phyloP scores from a whole-genome alignment of 2,888 invertebrate species.

The Caenorhabditis parvicauda region DNA sequence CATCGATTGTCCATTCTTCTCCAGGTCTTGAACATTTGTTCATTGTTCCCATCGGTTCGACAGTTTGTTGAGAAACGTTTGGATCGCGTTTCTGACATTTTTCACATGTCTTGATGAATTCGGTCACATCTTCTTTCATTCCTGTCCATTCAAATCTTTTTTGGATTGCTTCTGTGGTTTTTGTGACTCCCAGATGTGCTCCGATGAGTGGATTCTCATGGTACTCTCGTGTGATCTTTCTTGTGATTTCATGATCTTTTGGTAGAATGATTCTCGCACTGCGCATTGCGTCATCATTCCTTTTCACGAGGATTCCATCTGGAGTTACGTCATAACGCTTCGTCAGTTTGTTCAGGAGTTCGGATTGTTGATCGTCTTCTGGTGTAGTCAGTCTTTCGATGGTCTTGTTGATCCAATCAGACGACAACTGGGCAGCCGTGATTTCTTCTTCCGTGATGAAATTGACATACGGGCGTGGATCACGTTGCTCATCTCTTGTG shows the following conservation, averaged over 20 bases:
- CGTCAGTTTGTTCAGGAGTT: too few species aligned
- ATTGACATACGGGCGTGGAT: conserved; percentile 4
- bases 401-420: conserved; percentile 1
- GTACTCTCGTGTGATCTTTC: conserved; percentile 6
- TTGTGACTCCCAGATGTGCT: conserved; percentile 14
- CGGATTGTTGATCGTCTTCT: background rate
- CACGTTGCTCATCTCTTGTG: conserved; percentile 6
- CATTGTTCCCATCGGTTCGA: conserved; percentile 10
- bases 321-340: conserved; percentile 4
- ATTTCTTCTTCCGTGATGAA: conserved; percentile 2
- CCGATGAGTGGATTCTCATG: conserved; percentile 5
- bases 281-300: background rate
- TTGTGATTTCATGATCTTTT: background rate
- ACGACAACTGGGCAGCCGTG: background rate
- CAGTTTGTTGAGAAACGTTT: conserved; percentile 7
- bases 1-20: conserved; percentile 11
- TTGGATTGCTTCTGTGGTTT: conserved; percentile 4
- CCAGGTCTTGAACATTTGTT: conserved; percentile 2
- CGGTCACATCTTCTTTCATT: conserved; percentile 5
- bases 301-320: conserved; percentile 10
- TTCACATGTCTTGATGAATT: conserved; percentile 4
- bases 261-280: conserved; percentile 9
- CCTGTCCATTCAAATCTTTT: conserved; percentile 10
- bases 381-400: background rate
- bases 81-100: conserved; percentile 9